Evolutionary conservation across 2,888 invertebrate species (phyloP), one percentile per base, ranked within the genome.

Genomic region (Drepana falcataria): DNA sequence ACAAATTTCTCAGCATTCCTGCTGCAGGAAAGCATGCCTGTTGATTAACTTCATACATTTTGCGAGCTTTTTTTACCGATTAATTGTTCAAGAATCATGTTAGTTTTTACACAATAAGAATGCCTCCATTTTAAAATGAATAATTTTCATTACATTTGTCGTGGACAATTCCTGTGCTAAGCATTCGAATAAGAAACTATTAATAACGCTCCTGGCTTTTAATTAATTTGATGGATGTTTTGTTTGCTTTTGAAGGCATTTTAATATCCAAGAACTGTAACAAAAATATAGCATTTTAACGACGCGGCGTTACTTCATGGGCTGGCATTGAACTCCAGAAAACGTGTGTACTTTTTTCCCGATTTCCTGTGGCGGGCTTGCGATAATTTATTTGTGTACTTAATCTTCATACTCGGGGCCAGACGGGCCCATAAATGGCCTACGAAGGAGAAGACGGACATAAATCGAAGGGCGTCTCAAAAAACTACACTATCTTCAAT

Each of bases 401-500:
- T 73, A 75, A 73, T 73, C 73, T 73, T 71, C 65, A 69, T 71
- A 69, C 71, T 63, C 61, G 61, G 52, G 65, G 65, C 60, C 64
- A 66, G 67, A 71, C 76, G 73, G 66, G 60, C 54, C 84, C 82
- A 59, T 84, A 83, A 77, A 86, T 64, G 85, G 84, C 48, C 67
- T 71, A 72, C 75, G 73, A 74, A 78, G 75, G 77, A 75, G 68
- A 74, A 65, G 69, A 66, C 64, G 73, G 60, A 84, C 82, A 83
- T 87, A 87, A 87, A 88, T 88, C 78, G 79, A 80, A 61, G 61
- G 65, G 47, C 69, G 65, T 64, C 64, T 78, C 77, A 81, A 84
- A 87, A 87, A 85, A 86, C 75, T 65, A 64, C 72, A 79, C 79
- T 81, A 81, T 81, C 75, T 75, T 70, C 81, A 81, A 86, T 83